Evolutionary conservation across 2,888 invertebrate genomes (phyloP).

Genomic region (Tipula unca): DNA sequence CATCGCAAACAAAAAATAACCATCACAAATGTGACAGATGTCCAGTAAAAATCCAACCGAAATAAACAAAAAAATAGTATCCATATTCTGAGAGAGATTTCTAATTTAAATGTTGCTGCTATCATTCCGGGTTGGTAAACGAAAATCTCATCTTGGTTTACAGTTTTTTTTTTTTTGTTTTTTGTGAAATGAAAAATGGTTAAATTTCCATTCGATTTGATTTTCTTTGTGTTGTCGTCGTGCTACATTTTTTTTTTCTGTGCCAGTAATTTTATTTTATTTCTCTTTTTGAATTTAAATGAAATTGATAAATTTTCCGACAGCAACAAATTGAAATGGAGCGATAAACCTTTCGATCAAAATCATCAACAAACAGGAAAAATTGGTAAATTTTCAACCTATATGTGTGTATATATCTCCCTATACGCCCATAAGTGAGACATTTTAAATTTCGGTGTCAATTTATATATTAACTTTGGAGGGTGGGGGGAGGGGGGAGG

Average conservation of each 20-base stretch:
- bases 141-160: conserved; percentile 1
- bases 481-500: neutral
- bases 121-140: neutral
- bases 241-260: neutral
- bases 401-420: neutral
- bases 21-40: conserved; percentile 14
- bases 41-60: neutral
- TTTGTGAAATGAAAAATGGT: conserved; percentile 14
- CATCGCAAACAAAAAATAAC: neutral
- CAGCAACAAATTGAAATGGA: neutral
- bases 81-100: neutral
- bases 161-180: neutral
- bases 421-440: neutral
- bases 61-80: neutral
- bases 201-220: conserved; percentile 18
- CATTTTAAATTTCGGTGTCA: neutral
- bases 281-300: neutral
- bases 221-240: neutral
- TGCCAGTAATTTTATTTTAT: neutral
- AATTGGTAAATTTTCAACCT: neutral
- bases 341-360: neutral
- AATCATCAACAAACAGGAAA: neutral
- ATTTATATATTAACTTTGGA: neutral
- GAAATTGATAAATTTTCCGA: neutral
- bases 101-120: conserved; percentile 14